These are phyloP conservation scores for Geococcyx californianus DNA, from an alignment of 2,113 vertebrate genomes.

Conservation along the genomic window DNA sequence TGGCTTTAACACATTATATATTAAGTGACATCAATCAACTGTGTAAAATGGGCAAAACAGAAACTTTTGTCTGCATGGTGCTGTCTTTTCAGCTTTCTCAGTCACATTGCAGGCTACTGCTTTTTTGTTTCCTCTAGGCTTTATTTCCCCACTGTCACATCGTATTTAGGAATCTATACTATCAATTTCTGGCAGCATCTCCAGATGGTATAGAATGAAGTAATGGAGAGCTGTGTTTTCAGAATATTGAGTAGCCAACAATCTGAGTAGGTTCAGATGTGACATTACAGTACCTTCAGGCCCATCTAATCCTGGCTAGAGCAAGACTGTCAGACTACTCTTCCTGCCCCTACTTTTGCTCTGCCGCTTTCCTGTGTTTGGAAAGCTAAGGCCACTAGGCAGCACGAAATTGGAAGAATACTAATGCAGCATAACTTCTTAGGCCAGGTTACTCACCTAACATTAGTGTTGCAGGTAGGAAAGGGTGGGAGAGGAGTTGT, in stretches of 20 bases:
- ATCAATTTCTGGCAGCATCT: background rate
- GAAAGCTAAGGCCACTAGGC: background rate
- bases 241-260: background rate
- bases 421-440: fast-evolving
- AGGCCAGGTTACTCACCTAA: fast-evolving
- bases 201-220: background rate
- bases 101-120: background rate
- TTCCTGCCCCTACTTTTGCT: background rate
- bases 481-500: background rate
- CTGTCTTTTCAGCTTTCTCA: background rate
- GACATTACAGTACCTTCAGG: background rate
- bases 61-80: background rate
- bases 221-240: background rate
- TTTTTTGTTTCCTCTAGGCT: background rate
- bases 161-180: background rate
- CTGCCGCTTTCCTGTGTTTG: background rate
- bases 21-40: background rate
- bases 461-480: background rate
- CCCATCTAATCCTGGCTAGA: background rate
- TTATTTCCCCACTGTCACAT: background rate
- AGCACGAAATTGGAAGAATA: background rate
- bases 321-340: background rate
- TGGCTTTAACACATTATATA: background rate
- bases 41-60: background rate
- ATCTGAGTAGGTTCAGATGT: background rate